Percentiles rank a stretch among this genome's conserved stretches.
phyloP scores from a whole-genome alignment of 2,888 invertebrate species.

The Hedya salicella region DNA sequence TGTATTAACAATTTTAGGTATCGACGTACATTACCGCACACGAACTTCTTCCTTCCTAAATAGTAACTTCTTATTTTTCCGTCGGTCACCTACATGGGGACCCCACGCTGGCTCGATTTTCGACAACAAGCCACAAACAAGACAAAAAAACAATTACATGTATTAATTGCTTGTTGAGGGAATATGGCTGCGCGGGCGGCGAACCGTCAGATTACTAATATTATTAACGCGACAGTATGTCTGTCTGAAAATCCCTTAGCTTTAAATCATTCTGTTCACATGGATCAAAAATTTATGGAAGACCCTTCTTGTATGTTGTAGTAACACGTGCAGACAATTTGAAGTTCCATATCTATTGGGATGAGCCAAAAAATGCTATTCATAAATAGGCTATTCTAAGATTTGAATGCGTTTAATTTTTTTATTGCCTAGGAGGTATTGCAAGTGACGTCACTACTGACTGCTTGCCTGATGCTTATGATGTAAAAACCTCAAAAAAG shows the following conservation, averaged over 20 bases:
- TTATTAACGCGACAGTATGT: not conserved
- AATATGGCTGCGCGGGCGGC: conserved; percentile 32
- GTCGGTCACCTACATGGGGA: conserved; percentile 17
- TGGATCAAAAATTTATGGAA: too few relatives aligned
- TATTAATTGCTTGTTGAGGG: conserved; percentile 50
- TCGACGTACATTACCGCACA: conserved; percentile 10
- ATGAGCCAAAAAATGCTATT: too few relatives aligned
- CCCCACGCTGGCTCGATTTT: conserved; percentile 39
- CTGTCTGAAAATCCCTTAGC: not conserved
- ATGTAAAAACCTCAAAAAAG: too few relatives aligned
- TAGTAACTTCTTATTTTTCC: conserved; percentile 1
- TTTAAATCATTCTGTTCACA: too few relatives aligned
- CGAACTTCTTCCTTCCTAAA: conserved; percentile 13
- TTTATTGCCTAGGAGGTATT: too few relatives aligned
- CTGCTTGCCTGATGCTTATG: too few relatives aligned
- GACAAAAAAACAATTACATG: conserved; percentile 47
- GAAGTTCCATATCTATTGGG: too few relatives aligned
- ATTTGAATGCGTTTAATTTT: too few relatives aligned
- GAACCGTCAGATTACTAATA: not conserved
- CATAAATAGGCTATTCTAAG: too few relatives aligned
- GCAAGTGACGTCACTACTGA: too few relatives aligned
- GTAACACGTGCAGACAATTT: too few relatives aligned
- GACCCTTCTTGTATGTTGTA: too few relatives aligned
- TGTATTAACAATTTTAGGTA: not conserved
- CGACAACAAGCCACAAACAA: conserved; percentile 31